Evolutionary conservation across 1,140 invertebrate species (phyloP).

Genomic region (Caenorhabditis brenneri): DNA sequence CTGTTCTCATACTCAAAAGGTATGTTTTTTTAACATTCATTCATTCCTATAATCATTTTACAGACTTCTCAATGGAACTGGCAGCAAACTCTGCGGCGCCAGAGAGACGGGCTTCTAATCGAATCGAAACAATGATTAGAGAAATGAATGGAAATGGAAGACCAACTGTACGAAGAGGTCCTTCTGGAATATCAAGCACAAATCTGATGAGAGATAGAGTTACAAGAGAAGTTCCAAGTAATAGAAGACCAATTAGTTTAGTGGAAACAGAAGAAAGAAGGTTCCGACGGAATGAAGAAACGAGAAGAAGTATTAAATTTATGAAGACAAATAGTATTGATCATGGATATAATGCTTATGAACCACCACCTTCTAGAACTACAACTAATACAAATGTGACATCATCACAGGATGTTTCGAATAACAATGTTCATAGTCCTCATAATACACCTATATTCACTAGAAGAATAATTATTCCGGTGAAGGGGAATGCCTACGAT

Average conservation of each 20-base stretch:
- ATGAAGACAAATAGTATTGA: slow-evolving; percentile 27
- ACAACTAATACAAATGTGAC: background rate
- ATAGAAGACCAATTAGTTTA: slow-evolving; percentile 26
- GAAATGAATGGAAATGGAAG: slow-evolving; percentile 14
- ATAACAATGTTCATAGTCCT: slow-evolving; percentile 2
- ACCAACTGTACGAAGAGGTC: background rate
- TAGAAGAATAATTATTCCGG: background rate
- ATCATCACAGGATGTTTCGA: background rate
- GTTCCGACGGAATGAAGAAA: slow-evolving; percentile 8
- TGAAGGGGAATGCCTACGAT: slow-evolving; percentile 11
- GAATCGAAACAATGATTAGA: slow-evolving; percentile 18
- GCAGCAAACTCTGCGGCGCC: background rate
- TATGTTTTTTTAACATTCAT: background rate
- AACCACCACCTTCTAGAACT: background rate
- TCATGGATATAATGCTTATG: slow-evolving; percentile 29
- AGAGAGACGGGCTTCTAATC: background rate
- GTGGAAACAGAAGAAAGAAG: slow-evolving; percentile 22
- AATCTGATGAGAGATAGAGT: slow-evolving; percentile 29
- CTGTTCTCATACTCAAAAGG: slow-evolving; percentile 22
- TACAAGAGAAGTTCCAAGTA: slow-evolving; percentile 13
- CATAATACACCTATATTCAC: background rate
- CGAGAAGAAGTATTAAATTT: slow-evolving; percentile 18
- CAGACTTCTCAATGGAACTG: slow-evolving; percentile 15
- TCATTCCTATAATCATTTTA: background rate
- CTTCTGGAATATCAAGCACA: background rate